A percentile compares a stretch with the other conserved stretches of the same genome.
Conservation (phyloP, 2,113 vertebrate genomes). For the Atrichornis clamosus region DNA sequence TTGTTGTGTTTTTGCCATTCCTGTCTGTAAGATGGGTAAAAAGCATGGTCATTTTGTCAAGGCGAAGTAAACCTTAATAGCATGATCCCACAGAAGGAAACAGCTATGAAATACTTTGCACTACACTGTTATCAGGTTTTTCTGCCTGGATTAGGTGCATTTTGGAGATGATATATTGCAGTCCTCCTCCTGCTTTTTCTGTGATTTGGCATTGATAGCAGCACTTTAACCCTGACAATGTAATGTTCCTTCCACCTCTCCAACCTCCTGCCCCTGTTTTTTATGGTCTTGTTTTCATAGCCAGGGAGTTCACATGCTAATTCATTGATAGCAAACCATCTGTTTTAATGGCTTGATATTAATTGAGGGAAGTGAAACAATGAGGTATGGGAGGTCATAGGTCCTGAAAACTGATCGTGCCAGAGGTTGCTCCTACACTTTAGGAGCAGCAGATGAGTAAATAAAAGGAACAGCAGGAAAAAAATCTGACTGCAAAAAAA, state of each 20-base stretch:
- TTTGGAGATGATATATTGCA: not conserved
- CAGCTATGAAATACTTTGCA: not conserved
- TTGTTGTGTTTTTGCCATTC: not conserved
- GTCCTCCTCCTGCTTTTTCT: not conserved
- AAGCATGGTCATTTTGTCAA: not conserved
- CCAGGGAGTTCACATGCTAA: not conserved
- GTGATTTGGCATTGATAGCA: conserved; percentile 20
- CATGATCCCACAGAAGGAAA: not conserved
- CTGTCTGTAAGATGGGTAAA: not conserved
- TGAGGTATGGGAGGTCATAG: not conserved
- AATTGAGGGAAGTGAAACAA: conserved; percentile 40
- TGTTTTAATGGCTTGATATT: conserved; percentile 16
- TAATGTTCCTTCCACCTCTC: not conserved
- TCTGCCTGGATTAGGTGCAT: not conserved
- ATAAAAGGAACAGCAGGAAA: not conserved
- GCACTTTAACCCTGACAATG: conserved; percentile 15
- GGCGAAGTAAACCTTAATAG: not conserved
- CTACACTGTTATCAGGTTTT: not conserved
- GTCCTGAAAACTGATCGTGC: not conserved
- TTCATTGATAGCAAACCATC: conserved; percentile 24
- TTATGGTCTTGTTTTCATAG: conserved; percentile 30
- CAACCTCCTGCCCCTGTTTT: not conserved
- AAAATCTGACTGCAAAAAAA: not conserved
- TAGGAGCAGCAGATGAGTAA: not conserved
- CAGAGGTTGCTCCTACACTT: not conserved